Percentiles rank a stretch among this genome's conserved stretches.
Evolutionary conservation across 2,113 vertebrate species (phyloP).

Genomic region (Scophthalmus maximus): DNA sequence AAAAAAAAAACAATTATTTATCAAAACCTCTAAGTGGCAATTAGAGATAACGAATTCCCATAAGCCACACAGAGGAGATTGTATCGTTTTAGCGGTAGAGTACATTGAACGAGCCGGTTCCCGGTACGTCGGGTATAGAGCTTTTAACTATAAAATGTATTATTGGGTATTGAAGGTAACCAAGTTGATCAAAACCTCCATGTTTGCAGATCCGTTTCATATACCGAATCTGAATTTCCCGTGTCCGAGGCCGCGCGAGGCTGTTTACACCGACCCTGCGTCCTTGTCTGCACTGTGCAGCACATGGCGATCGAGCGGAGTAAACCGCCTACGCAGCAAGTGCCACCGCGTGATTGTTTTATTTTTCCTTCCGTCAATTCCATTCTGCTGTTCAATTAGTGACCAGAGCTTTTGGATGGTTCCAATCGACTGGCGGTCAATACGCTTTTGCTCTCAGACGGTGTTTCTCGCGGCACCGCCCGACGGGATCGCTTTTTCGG

Average conservation of each 20-base stretch:
- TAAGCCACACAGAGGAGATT: background rate
- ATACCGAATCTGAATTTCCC: background rate
- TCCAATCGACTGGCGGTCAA: conserved; percentile 62
- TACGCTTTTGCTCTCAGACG: conserved; percentile 48
- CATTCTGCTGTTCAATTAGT: conserved; percentile 67
- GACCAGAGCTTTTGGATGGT: conserved; percentile 55
- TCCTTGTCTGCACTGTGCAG: conserved; percentile 28
- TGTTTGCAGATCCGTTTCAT: background rate
- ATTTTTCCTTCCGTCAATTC: conserved; percentile 45
- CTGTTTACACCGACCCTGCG: conserved; percentile 12
- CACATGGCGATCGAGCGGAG: conserved; percentile 27
- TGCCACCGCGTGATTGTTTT: background rate
- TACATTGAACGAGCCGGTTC: background rate
- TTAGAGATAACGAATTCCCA: background rate
- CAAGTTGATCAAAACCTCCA: too few relatives aligned
- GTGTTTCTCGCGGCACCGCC: conserved; percentile 6
- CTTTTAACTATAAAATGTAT: background rate
- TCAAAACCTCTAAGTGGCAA: background rate
- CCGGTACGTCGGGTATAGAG: background rate
- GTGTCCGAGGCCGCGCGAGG: too few relatives aligned
- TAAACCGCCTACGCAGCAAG: conserved; percentile 42
- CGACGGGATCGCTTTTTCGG: conserved; percentile 28
- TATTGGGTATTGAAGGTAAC: background rate
- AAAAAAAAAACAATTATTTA: background rate
- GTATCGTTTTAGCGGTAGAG: background rate